Percentiles rank a stretch among this genome's conserved stretches.
Conservation (phyloP, 2,888 invertebrate genomes). For the Mayetiola destructor region DNA sequence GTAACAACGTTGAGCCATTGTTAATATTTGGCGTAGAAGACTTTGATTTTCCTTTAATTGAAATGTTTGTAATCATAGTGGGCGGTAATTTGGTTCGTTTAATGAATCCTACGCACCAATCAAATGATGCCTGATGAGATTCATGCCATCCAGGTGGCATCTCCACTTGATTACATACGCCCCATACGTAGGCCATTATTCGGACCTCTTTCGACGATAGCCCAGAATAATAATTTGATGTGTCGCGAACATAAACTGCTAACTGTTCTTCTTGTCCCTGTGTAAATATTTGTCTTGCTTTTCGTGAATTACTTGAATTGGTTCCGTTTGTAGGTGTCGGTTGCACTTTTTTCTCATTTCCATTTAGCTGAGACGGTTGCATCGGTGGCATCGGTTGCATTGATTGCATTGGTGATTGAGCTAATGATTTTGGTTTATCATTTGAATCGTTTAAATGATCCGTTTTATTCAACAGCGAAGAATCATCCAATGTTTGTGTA, state of each 20-base stretch:
- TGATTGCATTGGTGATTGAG: not conserved
- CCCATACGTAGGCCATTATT: constrained; percentile 14
- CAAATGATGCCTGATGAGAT: constrained; percentile 14
- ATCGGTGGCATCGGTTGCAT: not conserved
- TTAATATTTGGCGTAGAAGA: not conserved
- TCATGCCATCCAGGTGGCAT: constrained; percentile 14
- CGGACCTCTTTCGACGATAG: constrained; percentile 15
- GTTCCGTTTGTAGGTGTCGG: not conserved
- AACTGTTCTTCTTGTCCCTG: constrained; percentile 14
- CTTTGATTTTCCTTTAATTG: constrained; percentile 1
- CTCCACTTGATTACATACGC: constrained; percentile 15
- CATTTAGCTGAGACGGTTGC: not conserved
- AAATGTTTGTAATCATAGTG: constrained; percentile 1
- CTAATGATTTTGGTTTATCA: not conserved
- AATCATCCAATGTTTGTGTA: not conserved
- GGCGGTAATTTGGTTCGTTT: constrained; percentile 14
- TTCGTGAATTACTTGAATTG: not conserved
- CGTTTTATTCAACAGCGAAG: not conserved
- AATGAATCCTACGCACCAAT: constrained; percentile 15
- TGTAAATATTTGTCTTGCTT: constrained; percentile 14
- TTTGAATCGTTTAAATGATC: not conserved
- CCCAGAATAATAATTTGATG: constrained; percentile 14
- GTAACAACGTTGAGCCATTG: not conserved
- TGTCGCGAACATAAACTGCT: constrained; percentile 12
- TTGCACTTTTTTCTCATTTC: not conserved